phyloP scores from a whole-genome alignment of 1,140 invertebrate genomes.

The Saccostrea echinata region DNA sequence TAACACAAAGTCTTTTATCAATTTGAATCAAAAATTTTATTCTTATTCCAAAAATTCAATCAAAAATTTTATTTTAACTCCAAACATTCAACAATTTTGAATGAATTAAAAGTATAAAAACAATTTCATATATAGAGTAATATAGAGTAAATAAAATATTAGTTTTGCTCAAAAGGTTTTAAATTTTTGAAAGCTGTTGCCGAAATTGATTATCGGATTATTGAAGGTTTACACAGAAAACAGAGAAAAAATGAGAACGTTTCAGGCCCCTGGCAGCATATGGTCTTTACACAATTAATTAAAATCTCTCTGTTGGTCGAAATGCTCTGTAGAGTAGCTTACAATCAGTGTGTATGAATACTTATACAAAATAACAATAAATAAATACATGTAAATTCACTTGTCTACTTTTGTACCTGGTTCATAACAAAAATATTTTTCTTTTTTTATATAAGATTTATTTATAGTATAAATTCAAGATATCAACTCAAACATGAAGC shows the following conservation, averaged over 20 bases:
- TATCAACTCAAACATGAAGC: neutral
- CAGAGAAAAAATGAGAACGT: neutral
- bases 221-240: neutral
- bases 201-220: neutral
- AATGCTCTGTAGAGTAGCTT: too few relatives aligned
- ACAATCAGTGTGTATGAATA: too few relatives aligned
- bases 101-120: neutral
- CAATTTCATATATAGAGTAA: neutral
- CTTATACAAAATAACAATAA: too few relatives aligned
- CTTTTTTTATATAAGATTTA: too few relatives aligned
- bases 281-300: neutral
- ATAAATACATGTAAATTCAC: too few relatives aligned
- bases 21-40: too few relatives aligned
- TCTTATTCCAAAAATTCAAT: neutral
- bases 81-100: neutral
- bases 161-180: neutral
- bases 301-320: neutral
- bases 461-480: too few relatives aligned
- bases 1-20: too few relatives aligned
- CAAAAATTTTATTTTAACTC: neutral
- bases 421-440: too few relatives aligned
- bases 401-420: too few relatives aligned
- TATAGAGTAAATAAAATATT: too few relatives aligned
- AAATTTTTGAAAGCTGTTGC: neutral
- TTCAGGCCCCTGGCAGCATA: neutral